Base-by-base conservation (phyloP, 1,140 invertebrate genomes). In the Homalodisca vitripennis region DNA sequence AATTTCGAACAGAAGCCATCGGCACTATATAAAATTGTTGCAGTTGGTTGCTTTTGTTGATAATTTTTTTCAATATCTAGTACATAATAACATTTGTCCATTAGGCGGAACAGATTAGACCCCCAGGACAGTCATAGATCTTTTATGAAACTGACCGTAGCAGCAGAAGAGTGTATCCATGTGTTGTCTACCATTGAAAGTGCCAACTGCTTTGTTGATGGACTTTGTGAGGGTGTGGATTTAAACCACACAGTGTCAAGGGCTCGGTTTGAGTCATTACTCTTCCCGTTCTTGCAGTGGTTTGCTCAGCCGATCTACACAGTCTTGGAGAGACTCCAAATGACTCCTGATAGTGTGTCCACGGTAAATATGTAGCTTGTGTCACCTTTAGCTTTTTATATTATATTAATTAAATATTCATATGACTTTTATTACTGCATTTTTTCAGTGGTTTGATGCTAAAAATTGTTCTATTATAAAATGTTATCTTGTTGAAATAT, bases 121-220 rank as follows among this genome's bases (percentile, higher is more conserved):
- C 63, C 63, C 24, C 20, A 14, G 47, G 63, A 66, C 6, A 66
- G 41, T 47, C 31, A 41, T 13, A 66, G 41, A 29, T 66, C 63
- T 3, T 20, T 66, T 32, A 46, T 20, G 10, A 66, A 66, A 47
- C 34, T 66, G 17, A 66, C 20, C 6, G 20, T 22, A 24, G 63
- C 41, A 22, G 63, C 63, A 46, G 63, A 66, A 46, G 47, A 41
- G 1, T 66, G 63, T 31, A 2, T 66, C 13, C 63, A 66, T 47
- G 22, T 46, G 17, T 22, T 66, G 17, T 66, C 63, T 3, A 46
- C 32, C 13, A 26, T 66, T 14, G 41, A 66, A 22, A 24, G n/a
- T 26, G 63, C 63, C 63, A 46, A 66, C 14, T 66, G 63, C 27
- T 66, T 66, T 47, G 34, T 66, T 12, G 63, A 66, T 17, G 26